Conservation (phyloP, 1,140 invertebrate genomes). For the Papilio machaon region DNA sequence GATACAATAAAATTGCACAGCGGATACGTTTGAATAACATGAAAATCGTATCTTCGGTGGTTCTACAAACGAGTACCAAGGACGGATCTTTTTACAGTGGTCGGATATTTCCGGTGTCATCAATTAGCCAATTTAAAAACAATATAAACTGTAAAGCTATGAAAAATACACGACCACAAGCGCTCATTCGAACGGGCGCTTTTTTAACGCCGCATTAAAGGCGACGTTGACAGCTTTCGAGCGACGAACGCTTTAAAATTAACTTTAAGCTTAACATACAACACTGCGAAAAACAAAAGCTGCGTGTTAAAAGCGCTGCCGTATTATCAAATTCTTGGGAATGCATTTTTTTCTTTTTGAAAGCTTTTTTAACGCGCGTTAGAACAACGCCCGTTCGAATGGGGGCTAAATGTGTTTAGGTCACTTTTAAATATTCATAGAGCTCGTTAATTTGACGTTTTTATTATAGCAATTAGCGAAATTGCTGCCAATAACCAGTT, state of each 20-base stretch:
- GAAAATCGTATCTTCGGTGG: constrained; percentile 5
- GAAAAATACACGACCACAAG: neutral
- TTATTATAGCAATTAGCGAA: neutral
- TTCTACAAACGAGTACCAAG: constrained; percentile 40
- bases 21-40: constrained; percentile 25
- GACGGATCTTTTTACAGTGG: constrained; percentile 52
- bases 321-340: no score
- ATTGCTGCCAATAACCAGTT: neutral
- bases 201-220: no score
- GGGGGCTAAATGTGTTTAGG: no score
- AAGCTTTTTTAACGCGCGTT: no score
- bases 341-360: no score
- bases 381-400: no score
- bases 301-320: no score
- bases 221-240: no score
- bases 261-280: no score
- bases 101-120: constrained; percentile 43
- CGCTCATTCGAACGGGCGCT: no score
- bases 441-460: neutral
- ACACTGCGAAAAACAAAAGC: no score
- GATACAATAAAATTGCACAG: constrained; percentile 23
- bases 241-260: no score
- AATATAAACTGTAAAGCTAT: constrained; percentile 7
- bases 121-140: constrained; percentile 34
- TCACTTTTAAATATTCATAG: neutral